phyloP scores from a whole-genome alignment of 2,888 invertebrate species.

The Capitulum mitella region DNA sequence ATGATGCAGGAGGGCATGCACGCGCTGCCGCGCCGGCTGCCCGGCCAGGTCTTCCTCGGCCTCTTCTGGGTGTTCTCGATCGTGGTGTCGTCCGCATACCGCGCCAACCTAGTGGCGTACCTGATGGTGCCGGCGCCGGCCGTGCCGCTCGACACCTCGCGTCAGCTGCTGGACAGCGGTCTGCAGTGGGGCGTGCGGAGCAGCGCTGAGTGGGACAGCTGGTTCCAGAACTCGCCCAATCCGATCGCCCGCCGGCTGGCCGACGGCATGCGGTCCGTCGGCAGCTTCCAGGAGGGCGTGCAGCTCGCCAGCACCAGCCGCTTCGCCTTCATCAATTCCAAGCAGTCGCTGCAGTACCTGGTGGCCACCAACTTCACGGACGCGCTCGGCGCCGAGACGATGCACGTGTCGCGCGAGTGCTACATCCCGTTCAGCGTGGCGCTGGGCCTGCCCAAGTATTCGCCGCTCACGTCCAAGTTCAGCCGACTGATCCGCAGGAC shows the following conservation, averaged over 20 bases:
- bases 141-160: slow-evolving; percentile 31
- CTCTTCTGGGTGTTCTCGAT: neutral
- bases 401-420: slow-evolving; percentile 35
- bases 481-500: neutral
- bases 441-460: slow-evolving; percentile 5
- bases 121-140: slow-evolving; percentile 32
- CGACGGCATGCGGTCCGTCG: slow-evolving; percentile 32
- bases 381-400: slow-evolving; percentile 29
- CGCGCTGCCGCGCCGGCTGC: slow-evolving; percentile 24
- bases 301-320: slow-evolving; percentile 27
- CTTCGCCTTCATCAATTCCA: slow-evolving; percentile 36
- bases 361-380: slow-evolving; percentile 35
- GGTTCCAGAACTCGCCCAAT: slow-evolving; percentile 35
- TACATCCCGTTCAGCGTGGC: slow-evolving; percentile 33
- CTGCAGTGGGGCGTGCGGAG: slow-evolving; percentile 35
- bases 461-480: neutral
- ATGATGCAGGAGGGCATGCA: slow-evolving; percentile 29
- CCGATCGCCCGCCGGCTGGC: slow-evolving; percentile 32
- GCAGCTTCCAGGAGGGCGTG: slow-evolving; percentile 31
- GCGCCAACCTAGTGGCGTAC: slow-evolving; percentile 31
- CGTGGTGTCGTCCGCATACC: slow-evolving; percentile 28
- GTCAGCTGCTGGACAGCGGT: slow-evolving; percentile 31
- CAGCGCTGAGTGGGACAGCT: slow-evolving; percentile 33
- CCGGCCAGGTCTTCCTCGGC: neutral
- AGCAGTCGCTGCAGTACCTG: slow-evolving; percentile 32